A percentile compares a stretch with the other conserved stretches of the same genome.
Conservation (phyloP, 2,113 vertebrate genomes). For the Origma solitaria region DNA sequence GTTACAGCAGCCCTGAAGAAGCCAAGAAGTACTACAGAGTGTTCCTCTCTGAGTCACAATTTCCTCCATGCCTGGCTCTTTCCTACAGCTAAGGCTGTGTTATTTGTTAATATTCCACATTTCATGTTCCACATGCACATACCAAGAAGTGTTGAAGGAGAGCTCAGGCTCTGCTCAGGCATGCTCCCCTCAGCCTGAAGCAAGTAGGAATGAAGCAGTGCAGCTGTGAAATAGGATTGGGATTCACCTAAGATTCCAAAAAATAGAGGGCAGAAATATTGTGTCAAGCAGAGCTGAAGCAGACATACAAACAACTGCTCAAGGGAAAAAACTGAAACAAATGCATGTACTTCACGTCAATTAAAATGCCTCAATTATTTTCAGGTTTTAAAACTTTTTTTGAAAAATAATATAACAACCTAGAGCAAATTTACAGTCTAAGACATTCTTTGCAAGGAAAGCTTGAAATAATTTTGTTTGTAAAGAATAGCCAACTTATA, state of each 20-base stretch:
- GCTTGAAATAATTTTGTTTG: neutral
- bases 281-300: neutral
- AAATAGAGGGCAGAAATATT: neutral
- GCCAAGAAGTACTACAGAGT: neutral
- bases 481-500: neutral
- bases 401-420: neutral
- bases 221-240: neutral
- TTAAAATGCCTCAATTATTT: neutral
- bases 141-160: neutral
- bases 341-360: neutral
- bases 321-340: neutral
- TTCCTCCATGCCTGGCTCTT: neutral
- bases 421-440: neutral
- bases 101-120: neutral
- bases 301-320: neutral
- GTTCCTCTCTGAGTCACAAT: slow-evolving; percentile 13
- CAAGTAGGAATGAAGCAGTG: neutral
- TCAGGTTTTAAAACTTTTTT: neutral
- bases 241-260: neutral
- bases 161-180: neutral
- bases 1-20: neutral
- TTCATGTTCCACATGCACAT: neutral
- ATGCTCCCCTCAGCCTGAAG: neutral
- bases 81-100: neutral
- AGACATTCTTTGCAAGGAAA: neutral